Conservation (phyloP, 2,113 vertebrate species). For the Mungos mungo region DNA sequence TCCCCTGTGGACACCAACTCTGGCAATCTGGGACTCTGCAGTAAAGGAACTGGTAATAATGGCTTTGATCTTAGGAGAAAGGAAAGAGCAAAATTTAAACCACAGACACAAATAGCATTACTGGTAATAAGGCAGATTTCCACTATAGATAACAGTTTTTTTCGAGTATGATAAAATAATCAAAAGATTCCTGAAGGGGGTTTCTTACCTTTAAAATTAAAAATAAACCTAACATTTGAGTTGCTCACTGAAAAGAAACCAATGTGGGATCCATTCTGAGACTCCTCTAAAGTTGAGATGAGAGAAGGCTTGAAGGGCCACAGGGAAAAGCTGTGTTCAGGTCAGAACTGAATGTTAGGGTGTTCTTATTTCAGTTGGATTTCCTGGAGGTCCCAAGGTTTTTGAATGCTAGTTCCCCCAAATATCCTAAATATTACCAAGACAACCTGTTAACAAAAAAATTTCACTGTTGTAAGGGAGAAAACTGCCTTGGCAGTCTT, state of each 20-base stretch:
- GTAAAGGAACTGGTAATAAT: neutral
- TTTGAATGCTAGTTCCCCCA: neutral
- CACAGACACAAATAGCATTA: neutral
- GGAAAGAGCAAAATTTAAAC: conserved; percentile 40
- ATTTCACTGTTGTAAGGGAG: neutral
- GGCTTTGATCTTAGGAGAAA: neutral
- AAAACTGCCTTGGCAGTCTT: neutral
- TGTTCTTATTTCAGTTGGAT: neutral
- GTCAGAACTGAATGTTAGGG: neutral
- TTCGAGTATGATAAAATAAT: conserved; percentile 16
- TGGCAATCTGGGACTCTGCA: neutral
- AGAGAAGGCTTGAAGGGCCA: neutral
- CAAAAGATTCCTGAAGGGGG: neutral
- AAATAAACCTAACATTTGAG: neutral
- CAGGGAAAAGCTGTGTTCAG: neutral
- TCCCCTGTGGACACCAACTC: neutral
- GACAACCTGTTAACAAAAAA: neutral
- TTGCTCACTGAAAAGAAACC: neutral
- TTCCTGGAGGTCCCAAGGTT: neutral
- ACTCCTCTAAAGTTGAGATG: neutral
- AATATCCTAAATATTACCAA: neutral
- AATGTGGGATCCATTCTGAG: neutral
- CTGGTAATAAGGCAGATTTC: conserved; percentile 12
- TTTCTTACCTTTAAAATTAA: neutral
- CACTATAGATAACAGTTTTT: neutral